Percentiles rank a stretch among this genome's conserved stretches.
Evolutionary conservation across 2,888 invertebrate genomes (phyloP).

Genomic region (Atherix ibis): DNA sequence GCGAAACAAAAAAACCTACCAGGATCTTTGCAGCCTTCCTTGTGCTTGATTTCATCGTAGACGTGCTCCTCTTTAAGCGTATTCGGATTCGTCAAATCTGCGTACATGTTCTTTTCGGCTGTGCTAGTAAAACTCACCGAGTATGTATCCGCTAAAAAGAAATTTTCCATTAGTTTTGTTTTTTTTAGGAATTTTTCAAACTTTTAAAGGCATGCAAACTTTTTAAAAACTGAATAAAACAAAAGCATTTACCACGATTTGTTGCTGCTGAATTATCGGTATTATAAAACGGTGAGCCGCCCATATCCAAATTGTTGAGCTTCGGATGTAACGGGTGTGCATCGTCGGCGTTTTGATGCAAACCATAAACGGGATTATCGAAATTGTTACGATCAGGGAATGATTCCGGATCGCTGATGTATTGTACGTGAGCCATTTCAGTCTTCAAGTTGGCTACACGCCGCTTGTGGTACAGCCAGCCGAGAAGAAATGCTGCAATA

Average conservation of each 20-base stretch:
- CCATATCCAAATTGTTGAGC: conserved; percentile 28
- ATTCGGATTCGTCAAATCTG: conserved; percentile 69
- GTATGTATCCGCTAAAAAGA: conserved; percentile 33
- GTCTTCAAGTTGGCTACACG: conserved; percentile 68
- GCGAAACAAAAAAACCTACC: conserved; percentile 41
- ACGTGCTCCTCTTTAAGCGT: conserved; percentile 64
- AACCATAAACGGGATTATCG: conserved; percentile 83
- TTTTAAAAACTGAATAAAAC: conserved; percentile 2
- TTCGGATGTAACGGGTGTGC: conserved; percentile 32
- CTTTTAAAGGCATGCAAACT: background rate
- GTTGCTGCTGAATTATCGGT: conserved; percentile 36
- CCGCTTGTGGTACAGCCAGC: conserved; percentile 68
- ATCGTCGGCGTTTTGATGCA: conserved; percentile 44
- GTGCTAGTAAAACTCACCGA: conserved; percentile 38
- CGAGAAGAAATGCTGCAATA: conserved; percentile 45
- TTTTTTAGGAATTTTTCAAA: background rate
- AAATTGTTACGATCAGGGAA: conserved; percentile 45
- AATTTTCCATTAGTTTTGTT: conserved; percentile 5
- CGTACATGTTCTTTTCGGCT: conserved; percentile 64
- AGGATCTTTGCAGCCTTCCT: conserved; percentile 45
- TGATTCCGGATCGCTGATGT: conserved; percentile 60
- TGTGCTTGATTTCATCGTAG: conserved; percentile 80
- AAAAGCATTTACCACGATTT: conserved; percentile 28
- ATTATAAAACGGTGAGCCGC: conserved; percentile 18
- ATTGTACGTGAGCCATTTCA: conserved; percentile 74